These are phyloP conservation scores for Vesta saturnalis DNA, from an alignment of 2,888 invertebrate genomes.

Conservation along the genomic window DNA sequence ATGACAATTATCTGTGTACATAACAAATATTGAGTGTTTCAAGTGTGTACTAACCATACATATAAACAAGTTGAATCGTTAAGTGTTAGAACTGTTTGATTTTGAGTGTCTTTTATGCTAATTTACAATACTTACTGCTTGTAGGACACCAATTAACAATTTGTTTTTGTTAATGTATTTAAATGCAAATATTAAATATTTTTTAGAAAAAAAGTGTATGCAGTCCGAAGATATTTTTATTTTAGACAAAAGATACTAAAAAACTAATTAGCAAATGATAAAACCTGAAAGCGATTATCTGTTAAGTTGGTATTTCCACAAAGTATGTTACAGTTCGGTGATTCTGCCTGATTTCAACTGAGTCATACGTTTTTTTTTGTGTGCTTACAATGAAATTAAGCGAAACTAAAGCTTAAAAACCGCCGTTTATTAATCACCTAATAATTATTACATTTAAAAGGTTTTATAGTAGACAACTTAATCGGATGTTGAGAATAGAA, in stretches of 20 bases:
- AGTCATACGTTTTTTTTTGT: constrained; percentile 35
- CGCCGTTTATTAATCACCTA: constrained; percentile 8
- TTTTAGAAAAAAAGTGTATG: background rate
- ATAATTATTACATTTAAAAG: constrained; percentile 15
- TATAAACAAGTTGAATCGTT: constrained; percentile 8
- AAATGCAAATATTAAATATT: background rate
- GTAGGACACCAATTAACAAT: background rate
- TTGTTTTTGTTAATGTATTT: background rate
- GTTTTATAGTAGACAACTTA: constrained; percentile 18
- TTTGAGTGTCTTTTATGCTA: constrained; percentile 17
- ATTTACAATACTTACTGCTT: constrained; percentile 9
- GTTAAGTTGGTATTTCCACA: constrained; percentile 34
- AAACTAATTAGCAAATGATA: constrained; percentile 24
- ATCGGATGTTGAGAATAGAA: constrained; percentile 10
- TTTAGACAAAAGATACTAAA: constrained; percentile 8
- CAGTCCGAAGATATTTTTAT: background rate
- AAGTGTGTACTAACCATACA: constrained; percentile 11
- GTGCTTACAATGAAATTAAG: background rate
- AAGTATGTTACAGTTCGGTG: constrained; percentile 30
- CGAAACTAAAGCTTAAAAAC: constrained; percentile 1
- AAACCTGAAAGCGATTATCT: constrained; percentile 23
- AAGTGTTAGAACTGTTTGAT: constrained; percentile 18
- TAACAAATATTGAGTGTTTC: constrained; percentile 17
- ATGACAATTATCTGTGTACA: constrained; percentile 24
- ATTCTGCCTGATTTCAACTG: constrained; percentile 25